Base-by-base conservation (phyloP, 2,113 vertebrate genomes). In the Nothocercus julius region DNA sequence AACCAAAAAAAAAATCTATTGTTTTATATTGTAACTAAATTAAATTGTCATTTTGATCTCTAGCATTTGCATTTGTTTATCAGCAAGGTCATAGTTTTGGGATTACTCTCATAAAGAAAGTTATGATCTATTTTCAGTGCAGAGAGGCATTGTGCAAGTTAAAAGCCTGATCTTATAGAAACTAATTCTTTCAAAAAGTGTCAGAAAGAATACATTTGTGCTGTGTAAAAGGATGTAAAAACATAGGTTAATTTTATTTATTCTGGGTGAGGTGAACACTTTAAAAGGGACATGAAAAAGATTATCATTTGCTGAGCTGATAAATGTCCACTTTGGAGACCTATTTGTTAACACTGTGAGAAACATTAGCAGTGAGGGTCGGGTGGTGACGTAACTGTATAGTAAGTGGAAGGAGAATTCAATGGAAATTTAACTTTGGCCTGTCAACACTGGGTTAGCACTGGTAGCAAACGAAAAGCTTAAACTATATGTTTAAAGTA, bases 251-350 rank as follows among this genome's bases (percentile, higher is more conserved):
- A 90, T 89, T 95, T 93, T 94, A 96, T 96, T 94, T 93, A 96
- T 88, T 95, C 64, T 59, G 85, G n/a, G 11, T 85, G 93, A 95
- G 54, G 87, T 79, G 76, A 87, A 61, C 49, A 93, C 85, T 90
- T 77, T 96, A 81, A 97, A 96, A 92, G 89, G 87, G 92, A 96
- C 93, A 96, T 59, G 83, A 82, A 91, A 93, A 91, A 89, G 82
- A 81, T 69, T 58, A 73, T 85, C 89, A 95, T 87, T 89, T 80
- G 75, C 69, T 38, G 40, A 44, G 92, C 81, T 63, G 36, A 64
- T 67, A 85, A 96, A 93, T 45, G 59, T 85, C 82, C 89, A 45
- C 76, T 92, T 89, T 64, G n/a, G 93, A 94, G 85, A 74, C 4
- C 0, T 67, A 85, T 85, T 85, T 82, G 63, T 68, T 66, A 89